Percentiles rank a stretch among this genome's conserved stretches.
phyloP scores from a whole-genome alignment of 1,140 invertebrate species.

The Chironomus tepperi region DNA sequence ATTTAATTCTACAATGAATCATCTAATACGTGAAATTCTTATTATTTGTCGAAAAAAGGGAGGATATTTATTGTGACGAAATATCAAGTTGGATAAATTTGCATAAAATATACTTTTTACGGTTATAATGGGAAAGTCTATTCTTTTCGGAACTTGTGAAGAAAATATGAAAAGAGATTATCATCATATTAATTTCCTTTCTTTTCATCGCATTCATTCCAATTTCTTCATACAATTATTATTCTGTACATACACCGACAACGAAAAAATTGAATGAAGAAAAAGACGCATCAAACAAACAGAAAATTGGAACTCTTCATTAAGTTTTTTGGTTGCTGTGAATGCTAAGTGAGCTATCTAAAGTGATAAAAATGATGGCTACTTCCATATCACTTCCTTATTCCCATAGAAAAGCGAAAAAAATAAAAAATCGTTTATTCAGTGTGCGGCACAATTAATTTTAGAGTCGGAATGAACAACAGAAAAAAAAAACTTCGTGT shows the following conservation, averaged over 20 bases:
- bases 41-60: background rate
- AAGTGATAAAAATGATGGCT: background rate
- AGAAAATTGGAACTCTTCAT: too few species aligned
- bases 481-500: conserved; percentile 12
- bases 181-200: conserved; percentile 2
- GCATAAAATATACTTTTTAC: background rate
- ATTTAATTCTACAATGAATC: conserved; percentile 3
- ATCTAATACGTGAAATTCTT: background rate
- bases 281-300: too few species aligned
- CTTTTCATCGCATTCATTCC: background rate
- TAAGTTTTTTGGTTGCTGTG: too few species aligned
- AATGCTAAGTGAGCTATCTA: too few species aligned
- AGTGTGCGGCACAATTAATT: conserved; percentile 12
- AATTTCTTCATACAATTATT: background rate
- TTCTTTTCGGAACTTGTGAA: background rate
- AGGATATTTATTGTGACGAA: conserved; percentile 9
- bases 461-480: background rate
- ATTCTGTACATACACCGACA: background rate
- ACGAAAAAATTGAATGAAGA: background rate
- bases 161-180: background rate
- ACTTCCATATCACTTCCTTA: background rate
- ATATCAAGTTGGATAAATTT: background rate
- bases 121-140: background rate
- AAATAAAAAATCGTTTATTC: background rate
- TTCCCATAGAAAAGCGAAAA: background rate